phyloP scores from a whole-genome alignment of 1,140 invertebrate genomes.

The Drosophila bipectinata region DNA sequence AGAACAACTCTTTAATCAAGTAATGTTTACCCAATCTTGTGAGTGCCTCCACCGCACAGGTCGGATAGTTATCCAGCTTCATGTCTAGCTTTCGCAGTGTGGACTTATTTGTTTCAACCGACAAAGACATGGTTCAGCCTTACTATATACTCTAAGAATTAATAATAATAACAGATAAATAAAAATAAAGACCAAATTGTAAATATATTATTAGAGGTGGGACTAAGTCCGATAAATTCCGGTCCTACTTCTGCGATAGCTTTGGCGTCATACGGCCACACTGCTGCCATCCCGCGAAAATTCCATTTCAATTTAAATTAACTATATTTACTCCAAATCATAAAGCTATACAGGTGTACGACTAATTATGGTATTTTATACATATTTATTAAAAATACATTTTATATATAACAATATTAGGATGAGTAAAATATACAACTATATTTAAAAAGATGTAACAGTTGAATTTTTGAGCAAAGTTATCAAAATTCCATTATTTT shows the following conservation, averaged over 20 bases:
- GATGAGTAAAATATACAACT: background rate
- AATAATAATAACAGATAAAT: constrained; percentile 12
- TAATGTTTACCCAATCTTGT: constrained; percentile 85
- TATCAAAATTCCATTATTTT: constrained; percentile 1
- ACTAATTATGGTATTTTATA: background rate
- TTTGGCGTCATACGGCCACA: background rate
- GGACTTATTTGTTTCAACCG: constrained; percentile 57
- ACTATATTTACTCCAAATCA: too few relatives aligned
- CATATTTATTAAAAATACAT: background rate
- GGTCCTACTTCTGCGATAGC: background rate
- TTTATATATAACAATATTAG: background rate
- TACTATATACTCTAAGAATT: background rate
- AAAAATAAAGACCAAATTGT: constrained; percentile 18
- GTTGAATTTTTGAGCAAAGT: background rate
- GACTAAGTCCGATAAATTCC: background rate
- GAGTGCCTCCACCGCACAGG: constrained; percentile 87
- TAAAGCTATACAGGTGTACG: background rate
- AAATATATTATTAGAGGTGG: constrained; percentile 4
- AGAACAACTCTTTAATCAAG: background rate
- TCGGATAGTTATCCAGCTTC: constrained; percentile 85
- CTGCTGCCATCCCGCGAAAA: background rate
- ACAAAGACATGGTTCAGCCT: constrained; percentile 40
- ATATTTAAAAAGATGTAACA: background rate
- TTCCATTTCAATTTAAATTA: background rate
- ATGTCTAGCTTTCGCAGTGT: constrained; percentile 84